These are phyloP conservation scores for Smithornis capensis DNA, from an alignment of 2,113 vertebrate genomes.

Conservation along the genomic window DNA sequence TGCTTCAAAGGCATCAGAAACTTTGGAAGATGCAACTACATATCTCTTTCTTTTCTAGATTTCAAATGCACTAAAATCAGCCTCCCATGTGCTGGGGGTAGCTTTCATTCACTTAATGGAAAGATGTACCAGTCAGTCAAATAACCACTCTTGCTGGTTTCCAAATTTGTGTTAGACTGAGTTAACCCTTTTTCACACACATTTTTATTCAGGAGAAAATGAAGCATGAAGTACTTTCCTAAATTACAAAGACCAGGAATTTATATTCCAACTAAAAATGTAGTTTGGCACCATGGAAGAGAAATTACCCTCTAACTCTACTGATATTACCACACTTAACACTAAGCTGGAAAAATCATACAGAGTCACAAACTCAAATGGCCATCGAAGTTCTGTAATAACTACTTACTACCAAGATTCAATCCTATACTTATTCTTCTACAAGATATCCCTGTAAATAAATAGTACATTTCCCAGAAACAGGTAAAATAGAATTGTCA, in stretches of 20 bases:
- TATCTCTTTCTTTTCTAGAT: background rate
- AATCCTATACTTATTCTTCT: background rate
- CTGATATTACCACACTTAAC: background rate
- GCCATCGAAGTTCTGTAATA: background rate
- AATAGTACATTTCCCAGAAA: slow-evolving; percentile 49
- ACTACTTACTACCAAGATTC: slow-evolving; percentile 41
- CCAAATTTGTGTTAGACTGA: background rate
- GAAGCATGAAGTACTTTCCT: background rate
- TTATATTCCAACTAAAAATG: background rate
- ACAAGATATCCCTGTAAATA: slow-evolving; percentile 24
- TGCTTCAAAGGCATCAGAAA: background rate
- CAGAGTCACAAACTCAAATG: background rate
- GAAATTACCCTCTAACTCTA: slow-evolving; percentile 11
- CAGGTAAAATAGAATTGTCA: slow-evolving; percentile 65
- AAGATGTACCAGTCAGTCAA: background rate
- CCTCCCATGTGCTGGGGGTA: background rate
- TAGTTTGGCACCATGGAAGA: background rate
- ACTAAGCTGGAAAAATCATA: background rate
- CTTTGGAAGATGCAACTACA: background rate
- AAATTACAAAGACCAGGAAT: background rate
- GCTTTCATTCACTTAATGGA: background rate
- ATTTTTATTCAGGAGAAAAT: background rate
- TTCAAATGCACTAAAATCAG: background rate
- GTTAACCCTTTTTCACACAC: background rate
- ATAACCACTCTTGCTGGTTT: background rate